A percentile compares a stretch with the other conserved stretches of the same genome.
phyloP scores from a whole-genome alignment of 2,888 invertebrate genomes.

The Polia nebulosa region DNA sequence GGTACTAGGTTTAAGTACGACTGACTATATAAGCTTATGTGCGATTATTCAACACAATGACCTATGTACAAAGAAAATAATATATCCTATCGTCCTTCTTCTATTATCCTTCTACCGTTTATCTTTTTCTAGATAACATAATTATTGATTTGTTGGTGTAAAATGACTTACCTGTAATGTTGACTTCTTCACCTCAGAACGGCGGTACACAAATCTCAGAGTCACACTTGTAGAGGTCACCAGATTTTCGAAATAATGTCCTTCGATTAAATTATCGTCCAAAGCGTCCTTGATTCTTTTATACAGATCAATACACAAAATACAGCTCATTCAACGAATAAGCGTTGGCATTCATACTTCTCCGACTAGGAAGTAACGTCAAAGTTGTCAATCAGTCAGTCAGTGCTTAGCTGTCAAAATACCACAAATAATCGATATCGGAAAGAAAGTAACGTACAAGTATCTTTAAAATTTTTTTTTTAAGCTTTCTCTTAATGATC shows the following conservation, averaged over 20 bases:
- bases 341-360: constrained; percentile 62
- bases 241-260: constrained; percentile 42
- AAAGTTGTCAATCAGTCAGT: constrained; percentile 45
- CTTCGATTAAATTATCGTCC: constrained; percentile 52
- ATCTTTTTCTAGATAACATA: constrained; percentile 23
- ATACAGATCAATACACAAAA: constrained; percentile 76
- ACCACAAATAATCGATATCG: not conserved
- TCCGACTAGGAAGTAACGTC: constrained; percentile 26
- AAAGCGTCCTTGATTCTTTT: constrained; percentile 62
- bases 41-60: not conserved
- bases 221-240: constrained; percentile 39
- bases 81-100: constrained; percentile 10
- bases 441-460: not conserved
- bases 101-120: constrained; percentile 11
- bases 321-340: constrained; percentile 70
- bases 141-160: constrained; percentile 48
- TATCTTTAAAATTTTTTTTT: not conserved
- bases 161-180: constrained; percentile 53
- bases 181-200: constrained; percentile 36
- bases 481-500: too few relatives aligned
- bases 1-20: not conserved
- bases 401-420: constrained; percentile 31
- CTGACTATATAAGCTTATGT: not conserved
- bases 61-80: constrained; percentile 2
- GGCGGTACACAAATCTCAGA: constrained; percentile 30